A percentile compares a stretch with the other conserved stretches of the same genome.
phyloP scores from a whole-genome alignment of 2,797 vertebrate genomes.

The Ambastaia sidthimunki region DNA sequence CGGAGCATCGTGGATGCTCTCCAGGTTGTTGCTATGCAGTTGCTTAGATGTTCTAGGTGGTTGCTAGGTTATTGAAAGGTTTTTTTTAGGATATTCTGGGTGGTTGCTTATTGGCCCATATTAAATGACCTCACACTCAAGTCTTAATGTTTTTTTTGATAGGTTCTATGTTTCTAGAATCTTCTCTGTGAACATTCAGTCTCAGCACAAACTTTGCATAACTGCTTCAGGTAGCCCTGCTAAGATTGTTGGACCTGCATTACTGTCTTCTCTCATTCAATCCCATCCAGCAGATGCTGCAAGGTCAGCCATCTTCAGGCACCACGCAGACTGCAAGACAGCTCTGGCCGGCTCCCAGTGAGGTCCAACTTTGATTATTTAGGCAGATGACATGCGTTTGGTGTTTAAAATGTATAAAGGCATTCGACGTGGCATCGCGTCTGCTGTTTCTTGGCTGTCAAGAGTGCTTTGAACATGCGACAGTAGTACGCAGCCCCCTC shows the following conservation, averaged over 20 bases:
- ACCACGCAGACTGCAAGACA: constrained; percentile 30
- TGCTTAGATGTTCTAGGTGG: neutral
- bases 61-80: neutral
- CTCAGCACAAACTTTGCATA: neutral
- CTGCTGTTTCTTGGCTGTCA: constrained; percentile 18
- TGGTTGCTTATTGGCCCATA: neutral
- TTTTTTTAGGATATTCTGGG: neutral
- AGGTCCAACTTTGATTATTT: constrained; percentile 46
- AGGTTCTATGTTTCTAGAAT: neutral
- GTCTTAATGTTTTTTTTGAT: no score
- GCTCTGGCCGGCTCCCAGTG: constrained; percentile 9
- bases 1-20: neutral
- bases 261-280: constrained; percentile 7
- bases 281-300: constrained; percentile 32
- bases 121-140: no score
- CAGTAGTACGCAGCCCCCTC: constrained; percentile 12
- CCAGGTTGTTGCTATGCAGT: neutral
- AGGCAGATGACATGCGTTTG: constrained; percentile 15
- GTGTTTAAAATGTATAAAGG: constrained; percentile 28
- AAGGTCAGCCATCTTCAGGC: constrained; percentile 46
- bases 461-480: constrained; percentile 37
- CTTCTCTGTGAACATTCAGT: neutral
- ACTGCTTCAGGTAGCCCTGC: neutral
- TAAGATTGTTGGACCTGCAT: neutral
- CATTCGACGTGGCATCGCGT: constrained; percentile 31